Base-by-base conservation (phyloP, 2,113 vertebrate genomes). In the Polypterus senegalus region DNA sequence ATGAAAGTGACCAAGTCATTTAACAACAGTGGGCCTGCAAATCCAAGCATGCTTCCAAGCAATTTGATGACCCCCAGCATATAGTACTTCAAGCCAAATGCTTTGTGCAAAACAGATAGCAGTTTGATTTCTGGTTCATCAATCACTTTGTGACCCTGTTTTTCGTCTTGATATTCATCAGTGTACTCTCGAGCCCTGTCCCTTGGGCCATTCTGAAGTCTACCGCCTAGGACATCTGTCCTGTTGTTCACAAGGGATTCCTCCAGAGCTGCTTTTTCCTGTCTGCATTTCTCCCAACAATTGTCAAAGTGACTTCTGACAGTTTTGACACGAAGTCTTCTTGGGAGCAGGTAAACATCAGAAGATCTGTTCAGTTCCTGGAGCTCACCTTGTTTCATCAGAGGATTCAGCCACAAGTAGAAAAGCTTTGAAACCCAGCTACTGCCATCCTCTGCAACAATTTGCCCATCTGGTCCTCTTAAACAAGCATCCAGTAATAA, bases 21-120 rank as follows among this genome's bases (percentile, higher is more conserved):
- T 47, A 99, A 87, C 6, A 99, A 84, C 46, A 99, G 70, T 0
- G 96, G 96, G 5, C 92, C 95, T 0, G 88, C 77, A 63, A 97
- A 95, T 7, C 69, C 68, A 63, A 94, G 69, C 71, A 94, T 74
- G 66, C 75, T 87, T 5, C 86, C 79, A 0, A 55, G 52, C 62
- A 96, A 66, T 76, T 92, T 94, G 66, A 98, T 76, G 49, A 89
- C 57, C 1, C 92, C 96, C 1, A 99, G 83, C 3, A 72, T 49
- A 65, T 91, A 91, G 71, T 85, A 99, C 9, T 71, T 78, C 55
- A 65, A 45, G 7, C 93, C 93, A 56, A 97, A 98, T 3, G 85
- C 84, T 0, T 74, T 71, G 61, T 94, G 87, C 49, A 99, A 72
- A 49, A 88, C 87, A 44, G 74, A 77, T 9, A 89, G 70, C 47